Evolutionary conservation across 2,113 vertebrate species (phyloP).

Genomic region (Bolborhynchus lineola): DNA sequence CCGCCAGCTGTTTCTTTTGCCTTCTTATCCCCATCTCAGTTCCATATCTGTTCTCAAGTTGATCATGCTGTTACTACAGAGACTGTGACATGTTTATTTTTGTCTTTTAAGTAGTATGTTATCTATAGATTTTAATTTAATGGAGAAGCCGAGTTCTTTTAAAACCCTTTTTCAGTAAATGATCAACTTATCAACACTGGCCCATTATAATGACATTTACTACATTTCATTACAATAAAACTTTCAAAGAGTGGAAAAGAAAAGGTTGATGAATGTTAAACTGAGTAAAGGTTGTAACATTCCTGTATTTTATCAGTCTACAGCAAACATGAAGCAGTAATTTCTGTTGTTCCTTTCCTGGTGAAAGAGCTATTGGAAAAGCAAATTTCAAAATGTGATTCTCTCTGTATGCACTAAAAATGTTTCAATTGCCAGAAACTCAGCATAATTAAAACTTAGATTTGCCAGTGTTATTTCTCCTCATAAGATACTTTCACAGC

Average conservation of each 20-base stretch:
- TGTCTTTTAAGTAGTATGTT: constrained; percentile 24
- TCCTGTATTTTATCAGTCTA: constrained; percentile 41
- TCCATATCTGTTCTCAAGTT: not conserved
- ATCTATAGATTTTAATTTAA: constrained; percentile 36
- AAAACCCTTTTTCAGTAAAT: constrained; percentile 30
- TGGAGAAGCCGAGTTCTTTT: not conserved
- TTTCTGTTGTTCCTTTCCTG: constrained; percentile 15
- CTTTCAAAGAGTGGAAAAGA: constrained; percentile 13
- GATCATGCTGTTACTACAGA: not conserved
- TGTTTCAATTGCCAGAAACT: not conserved
- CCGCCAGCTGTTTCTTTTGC: not conserved
- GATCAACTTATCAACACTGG: constrained; percentile 49
- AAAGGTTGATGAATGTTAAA: constrained; percentile 57
- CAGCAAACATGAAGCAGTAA: constrained; percentile 25
- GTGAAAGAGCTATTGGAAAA: constrained; percentile 10
- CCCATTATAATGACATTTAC: constrained; percentile 56
- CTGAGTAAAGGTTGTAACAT: constrained; percentile 45
- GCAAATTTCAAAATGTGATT: not conserved
- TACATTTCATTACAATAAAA: constrained; percentile 62
- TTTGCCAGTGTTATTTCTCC: not conserved
- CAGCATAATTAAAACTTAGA: not conserved
- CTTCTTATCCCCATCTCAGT: not conserved
- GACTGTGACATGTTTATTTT: not conserved
- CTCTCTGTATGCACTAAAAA: not conserved
- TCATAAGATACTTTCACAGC: not conserved